Percentiles rank a stretch among this genome's conserved stretches.
phyloP scores from a whole-genome alignment of 2,113 vertebrate species.

The Engraulis encrasicolus region DNA sequence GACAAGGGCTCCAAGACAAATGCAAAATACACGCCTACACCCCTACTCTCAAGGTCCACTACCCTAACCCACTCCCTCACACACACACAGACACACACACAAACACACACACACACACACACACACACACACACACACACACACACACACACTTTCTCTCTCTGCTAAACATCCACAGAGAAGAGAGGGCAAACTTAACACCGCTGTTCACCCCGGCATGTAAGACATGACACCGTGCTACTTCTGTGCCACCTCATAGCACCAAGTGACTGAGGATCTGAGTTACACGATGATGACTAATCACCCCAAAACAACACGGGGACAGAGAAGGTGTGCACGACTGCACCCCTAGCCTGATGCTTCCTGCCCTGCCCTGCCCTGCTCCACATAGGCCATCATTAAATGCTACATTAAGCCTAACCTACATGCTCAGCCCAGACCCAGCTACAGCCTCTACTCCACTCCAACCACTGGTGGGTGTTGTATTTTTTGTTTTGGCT shows the following conservation, averaged over 20 bases:
- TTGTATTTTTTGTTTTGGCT: no score
- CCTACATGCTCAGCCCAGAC: neutral
- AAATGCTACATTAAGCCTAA: conserved; percentile 14
- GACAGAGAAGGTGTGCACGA: no score
- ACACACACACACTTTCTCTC: neutral
- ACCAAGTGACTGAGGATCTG: neutral
- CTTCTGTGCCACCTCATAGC: neutral
- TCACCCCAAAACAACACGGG: neutral
- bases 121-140: neutral
- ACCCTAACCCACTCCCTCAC: no score
- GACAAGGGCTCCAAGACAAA: no score
- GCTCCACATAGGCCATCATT: neutral
- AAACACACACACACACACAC: neutral
- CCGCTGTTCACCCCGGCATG: neutral
- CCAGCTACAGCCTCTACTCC: neutral
- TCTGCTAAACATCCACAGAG: neutral
- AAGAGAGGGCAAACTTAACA: neutral
- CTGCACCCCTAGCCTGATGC: no score
- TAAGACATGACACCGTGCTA: neutral
- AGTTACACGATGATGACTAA: conserved; percentile 7
- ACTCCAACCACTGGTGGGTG: neutral
- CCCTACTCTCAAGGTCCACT: no score
- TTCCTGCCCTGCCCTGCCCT: neutral
- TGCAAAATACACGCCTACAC: no score
- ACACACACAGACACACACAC: neutral